phyloP scores from a whole-genome alignment of 1,140 invertebrate genomes.

The Gryon sp. region DNA sequence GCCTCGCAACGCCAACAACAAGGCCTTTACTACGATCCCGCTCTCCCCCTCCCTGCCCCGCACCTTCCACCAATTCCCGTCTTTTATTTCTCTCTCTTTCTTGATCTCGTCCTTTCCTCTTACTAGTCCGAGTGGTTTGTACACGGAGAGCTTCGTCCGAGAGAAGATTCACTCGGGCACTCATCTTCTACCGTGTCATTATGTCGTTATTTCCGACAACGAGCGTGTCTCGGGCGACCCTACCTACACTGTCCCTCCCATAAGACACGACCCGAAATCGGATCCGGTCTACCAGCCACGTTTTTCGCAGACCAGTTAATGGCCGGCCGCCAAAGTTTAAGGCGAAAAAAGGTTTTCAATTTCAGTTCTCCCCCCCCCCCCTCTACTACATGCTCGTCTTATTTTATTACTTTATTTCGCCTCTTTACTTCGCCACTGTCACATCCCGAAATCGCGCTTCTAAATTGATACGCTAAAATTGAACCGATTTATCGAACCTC shows the following conservation, averaged over 20 bases:
- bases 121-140: too few species aligned
- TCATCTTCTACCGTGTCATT: constrained; percentile 78
- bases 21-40: constrained; percentile 18
- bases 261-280: constrained; percentile 55
- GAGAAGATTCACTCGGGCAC: constrained; percentile 64
- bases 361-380: too few species aligned
- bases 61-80: too few species aligned
- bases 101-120: too few species aligned
- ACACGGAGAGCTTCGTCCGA: too few species aligned
- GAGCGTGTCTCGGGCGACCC: constrained; percentile 73
- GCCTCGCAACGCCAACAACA: constrained; percentile 37
- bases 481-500: too few species aligned
- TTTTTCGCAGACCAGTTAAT: constrained; percentile 37
- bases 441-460: constrained; percentile 6
- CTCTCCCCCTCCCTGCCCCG: not conserved
- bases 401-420: constrained; percentile 30
- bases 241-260: constrained; percentile 49
- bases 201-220: constrained; percentile 79
- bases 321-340: not conserved
- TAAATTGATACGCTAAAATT: too few species aligned
- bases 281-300: constrained; percentile 19
- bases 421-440: not conserved
- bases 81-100: too few species aligned
- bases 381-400: too few species aligned
- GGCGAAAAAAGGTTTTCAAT: constrained; percentile 32